phyloP scores from a whole-genome alignment of 1,140 invertebrate genomes.

The Oreohelix idahoensis region DNA sequence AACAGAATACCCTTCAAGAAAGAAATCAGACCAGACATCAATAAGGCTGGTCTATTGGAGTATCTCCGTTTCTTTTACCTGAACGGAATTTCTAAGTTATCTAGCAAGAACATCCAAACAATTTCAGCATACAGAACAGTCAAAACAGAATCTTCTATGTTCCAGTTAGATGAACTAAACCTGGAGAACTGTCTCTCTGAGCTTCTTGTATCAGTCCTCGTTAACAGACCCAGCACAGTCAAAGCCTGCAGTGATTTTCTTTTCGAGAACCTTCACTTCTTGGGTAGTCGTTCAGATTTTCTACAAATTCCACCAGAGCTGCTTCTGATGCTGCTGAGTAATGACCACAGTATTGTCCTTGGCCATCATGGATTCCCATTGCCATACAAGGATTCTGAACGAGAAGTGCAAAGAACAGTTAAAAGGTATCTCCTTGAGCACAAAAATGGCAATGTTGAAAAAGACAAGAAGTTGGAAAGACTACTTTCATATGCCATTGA shows the following conservation, averaged over 20 bases:
- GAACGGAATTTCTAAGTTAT: background rate
- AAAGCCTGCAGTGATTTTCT: background rate
- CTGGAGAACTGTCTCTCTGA: background rate
- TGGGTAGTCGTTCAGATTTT: background rate
- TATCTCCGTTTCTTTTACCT: background rate
- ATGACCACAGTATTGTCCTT: background rate
- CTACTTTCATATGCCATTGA: background rate
- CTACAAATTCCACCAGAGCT: background rate
- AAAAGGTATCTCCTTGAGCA: background rate
- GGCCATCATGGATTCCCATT: background rate
- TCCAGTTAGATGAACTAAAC: background rate
- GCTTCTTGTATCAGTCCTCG: background rate
- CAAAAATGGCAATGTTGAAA: background rate
- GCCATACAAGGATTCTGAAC: background rate
- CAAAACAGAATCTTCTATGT: background rate
- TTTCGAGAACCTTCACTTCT: background rate
- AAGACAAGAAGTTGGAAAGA: background rate
- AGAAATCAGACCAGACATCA: background rate
- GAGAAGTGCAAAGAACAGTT: background rate
- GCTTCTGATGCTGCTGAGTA: background rate
- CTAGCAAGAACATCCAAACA: background rate
- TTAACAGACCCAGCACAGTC: background rate
- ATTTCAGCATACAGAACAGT: background rate
- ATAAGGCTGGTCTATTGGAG: background rate
- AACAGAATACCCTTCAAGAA: conserved; percentile 10